Conservation (phyloP, 2,113 vertebrate species). For the Forbesichthys papilliferus region DNA sequence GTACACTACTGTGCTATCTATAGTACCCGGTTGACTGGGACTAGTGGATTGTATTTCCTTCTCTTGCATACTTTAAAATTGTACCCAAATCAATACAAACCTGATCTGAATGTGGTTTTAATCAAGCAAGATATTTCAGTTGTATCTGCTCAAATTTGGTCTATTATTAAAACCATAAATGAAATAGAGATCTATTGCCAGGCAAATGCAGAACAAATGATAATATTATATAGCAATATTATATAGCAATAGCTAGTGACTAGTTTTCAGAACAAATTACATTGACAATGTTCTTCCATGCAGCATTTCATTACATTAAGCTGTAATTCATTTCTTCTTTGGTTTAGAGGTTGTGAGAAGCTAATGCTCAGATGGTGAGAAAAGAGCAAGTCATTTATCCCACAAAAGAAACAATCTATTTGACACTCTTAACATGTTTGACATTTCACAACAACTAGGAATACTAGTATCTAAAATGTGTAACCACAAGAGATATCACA, state of each 20-base stretch:
- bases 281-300: constrained; percentile 17
- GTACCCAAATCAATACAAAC: no score
- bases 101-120: no score
- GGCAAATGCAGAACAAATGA: constrained; percentile 4
- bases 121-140: no score
- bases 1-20: no score
- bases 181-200: neutral
- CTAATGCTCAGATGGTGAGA: neutral
- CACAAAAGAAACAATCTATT: constrained; percentile 29
- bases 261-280: constrained; percentile 6
- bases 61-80: no score
- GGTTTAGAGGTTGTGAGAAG: constrained; percentile 47
- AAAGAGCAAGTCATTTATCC: no score
- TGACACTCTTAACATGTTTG: constrained; percentile 11
- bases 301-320: constrained; percentile 43
- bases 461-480: constrained; percentile 11
- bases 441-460: neutral
- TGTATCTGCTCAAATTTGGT: no score
- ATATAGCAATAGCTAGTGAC: neutral
- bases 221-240: neutral
- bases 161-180: no score
- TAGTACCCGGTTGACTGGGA: no score
- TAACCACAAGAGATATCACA: neutral
- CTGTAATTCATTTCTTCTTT: constrained; percentile 57
- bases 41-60: no score